Conservation (phyloP, 2,113 vertebrate genomes). For the Suricata suricatta region DNA sequence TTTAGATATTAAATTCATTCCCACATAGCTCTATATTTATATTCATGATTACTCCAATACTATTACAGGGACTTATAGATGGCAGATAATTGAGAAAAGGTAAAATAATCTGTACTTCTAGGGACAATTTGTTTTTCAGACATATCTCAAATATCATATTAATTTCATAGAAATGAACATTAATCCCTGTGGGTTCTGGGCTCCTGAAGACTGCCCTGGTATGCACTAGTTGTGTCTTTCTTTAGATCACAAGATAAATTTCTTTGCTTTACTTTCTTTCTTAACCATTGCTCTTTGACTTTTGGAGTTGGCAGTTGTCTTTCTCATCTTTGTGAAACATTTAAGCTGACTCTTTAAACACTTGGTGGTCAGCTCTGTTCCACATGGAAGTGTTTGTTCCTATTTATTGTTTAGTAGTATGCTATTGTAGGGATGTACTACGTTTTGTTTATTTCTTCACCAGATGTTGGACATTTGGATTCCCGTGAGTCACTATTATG, state of each 20-base stretch:
- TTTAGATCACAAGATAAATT: background rate
- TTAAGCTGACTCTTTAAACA: background rate
- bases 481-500: background rate
- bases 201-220: background rate
- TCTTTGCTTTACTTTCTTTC: background rate
- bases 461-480: background rate
- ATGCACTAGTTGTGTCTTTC: background rate
- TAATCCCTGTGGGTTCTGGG: background rate
- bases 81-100: background rate
- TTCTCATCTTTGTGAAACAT: constrained; percentile 1
- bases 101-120: background rate
- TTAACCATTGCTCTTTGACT: background rate
- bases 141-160: background rate
- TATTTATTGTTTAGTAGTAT: constrained; percentile 10
- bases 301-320: background rate
- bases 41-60: background rate
- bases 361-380: background rate
- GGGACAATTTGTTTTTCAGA: background rate
- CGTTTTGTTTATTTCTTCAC: background rate
- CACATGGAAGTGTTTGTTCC: background rate
- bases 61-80: background rate
- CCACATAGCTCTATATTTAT: background rate
- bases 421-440: background rate
- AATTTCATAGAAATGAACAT: background rate
- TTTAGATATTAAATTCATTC: constrained; percentile 16